A percentile compares a stretch with the other conserved stretches of the same genome.
phyloP scores from a whole-genome alignment of 2,113 vertebrate species.

The Tragelaphus scriptus region DNA sequence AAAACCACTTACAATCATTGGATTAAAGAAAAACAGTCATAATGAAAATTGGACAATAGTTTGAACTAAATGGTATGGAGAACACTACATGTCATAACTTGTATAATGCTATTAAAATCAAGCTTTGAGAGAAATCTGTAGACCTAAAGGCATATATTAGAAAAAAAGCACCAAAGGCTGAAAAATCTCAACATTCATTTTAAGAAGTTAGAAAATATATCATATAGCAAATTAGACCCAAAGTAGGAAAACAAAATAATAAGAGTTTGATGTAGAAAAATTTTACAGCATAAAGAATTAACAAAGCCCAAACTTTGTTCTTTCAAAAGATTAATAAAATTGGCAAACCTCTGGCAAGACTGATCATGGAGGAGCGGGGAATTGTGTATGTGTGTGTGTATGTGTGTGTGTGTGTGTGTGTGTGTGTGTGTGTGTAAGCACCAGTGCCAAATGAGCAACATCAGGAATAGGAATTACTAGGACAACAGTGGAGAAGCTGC shows the following conservation, averaged over 20 bases:
- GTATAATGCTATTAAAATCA: not conserved
- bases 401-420: not conserved
- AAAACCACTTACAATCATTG: not conserved
- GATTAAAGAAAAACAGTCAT: not conserved
- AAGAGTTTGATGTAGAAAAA: not conserved
- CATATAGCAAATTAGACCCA: not conserved
- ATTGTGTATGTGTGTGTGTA: not conserved
- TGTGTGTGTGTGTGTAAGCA: too few species aligned
- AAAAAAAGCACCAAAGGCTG: not conserved
- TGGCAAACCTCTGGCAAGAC: not conserved
- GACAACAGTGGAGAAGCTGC: not conserved
- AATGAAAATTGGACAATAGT: slow-evolving; percentile 2
- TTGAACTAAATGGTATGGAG: not conserved
- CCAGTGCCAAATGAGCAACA: not conserved
- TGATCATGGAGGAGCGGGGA: not conserved
- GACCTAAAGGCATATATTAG: not conserved
- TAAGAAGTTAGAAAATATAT: not conserved
- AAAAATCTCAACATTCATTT: not conserved
- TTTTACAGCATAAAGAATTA: not conserved
- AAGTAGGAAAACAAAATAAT: slow-evolving; percentile 10
- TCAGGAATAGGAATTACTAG: not conserved
- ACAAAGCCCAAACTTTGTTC: not conserved
- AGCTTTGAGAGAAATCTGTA: not conserved
- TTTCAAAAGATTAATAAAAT: not conserved
- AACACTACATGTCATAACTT: not conserved